Evolutionary conservation across 2,888 invertebrate species (phyloP).

Genomic region (Idaea straminata): DNA sequence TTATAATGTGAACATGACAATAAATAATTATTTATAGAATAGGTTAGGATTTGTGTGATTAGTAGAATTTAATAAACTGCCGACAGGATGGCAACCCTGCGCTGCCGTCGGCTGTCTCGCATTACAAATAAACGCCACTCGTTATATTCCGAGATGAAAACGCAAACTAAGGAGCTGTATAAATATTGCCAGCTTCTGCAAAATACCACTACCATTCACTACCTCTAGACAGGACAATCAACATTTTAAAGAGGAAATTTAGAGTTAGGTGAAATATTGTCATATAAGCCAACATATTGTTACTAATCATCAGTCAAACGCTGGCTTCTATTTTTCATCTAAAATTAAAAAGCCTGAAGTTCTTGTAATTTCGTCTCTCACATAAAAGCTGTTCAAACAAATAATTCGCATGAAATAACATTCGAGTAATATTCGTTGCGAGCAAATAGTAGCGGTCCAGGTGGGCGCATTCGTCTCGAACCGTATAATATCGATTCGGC

Average conservation of each 20-base stretch:
- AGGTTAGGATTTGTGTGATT: no score
- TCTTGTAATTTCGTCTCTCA: background rate
- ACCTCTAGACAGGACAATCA: background rate
- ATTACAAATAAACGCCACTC: slow-evolving; percentile 23
- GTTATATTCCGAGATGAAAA: slow-evolving; percentile 27
- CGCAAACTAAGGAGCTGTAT: slow-evolving; percentile 38
- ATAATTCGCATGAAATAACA: background rate
- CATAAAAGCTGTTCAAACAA: background rate
- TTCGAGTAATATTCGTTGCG: background rate
- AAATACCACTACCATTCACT: slow-evolving; percentile 13
- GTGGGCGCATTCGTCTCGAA: slow-evolving; percentile 22
- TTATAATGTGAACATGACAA: no score
- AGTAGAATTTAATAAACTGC: no score
- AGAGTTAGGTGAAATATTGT: background rate
- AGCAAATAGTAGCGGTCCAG: slow-evolving; percentile 16
- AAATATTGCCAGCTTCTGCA: slow-evolving; percentile 38
- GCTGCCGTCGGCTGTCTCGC: slow-evolving; percentile 8
- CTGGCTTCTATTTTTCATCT: no score
- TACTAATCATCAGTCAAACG: no score
- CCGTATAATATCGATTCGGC: slow-evolving; percentile 29
- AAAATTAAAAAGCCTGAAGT: background rate
- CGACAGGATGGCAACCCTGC: background rate
- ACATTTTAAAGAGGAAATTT: background rate
- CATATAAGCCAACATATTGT: no score
- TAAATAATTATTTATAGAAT: no score